Evolutionary conservation across 2,113 vertebrate species (phyloP).

Genomic region (Papio anubis): DNA sequence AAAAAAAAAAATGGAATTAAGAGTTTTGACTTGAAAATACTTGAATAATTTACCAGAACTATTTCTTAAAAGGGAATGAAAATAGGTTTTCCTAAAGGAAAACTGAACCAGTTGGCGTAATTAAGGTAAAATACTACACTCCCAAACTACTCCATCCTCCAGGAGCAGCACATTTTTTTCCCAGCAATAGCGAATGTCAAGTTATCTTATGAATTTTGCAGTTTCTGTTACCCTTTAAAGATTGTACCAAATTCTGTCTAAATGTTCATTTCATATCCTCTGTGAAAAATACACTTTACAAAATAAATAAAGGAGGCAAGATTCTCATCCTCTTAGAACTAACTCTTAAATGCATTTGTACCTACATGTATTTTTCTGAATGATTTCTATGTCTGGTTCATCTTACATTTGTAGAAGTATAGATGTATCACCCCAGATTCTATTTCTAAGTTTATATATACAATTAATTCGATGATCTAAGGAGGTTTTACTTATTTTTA

Average conservation of each 20-base stretch:
- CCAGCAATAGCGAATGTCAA: not conserved
- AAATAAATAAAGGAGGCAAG: slow-evolving; percentile 38
- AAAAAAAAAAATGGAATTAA: slow-evolving; percentile 34
- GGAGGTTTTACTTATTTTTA: not conserved
- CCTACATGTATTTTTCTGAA: slow-evolving; percentile 4
- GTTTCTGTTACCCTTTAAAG: not conserved
- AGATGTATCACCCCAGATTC: not conserved
- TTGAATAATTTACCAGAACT: slow-evolving; percentile 50
- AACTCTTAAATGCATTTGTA: not conserved
- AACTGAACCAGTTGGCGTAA: not conserved
- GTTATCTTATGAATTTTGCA: not conserved
- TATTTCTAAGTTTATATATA: not conserved
- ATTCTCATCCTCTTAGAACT: slow-evolving; percentile 31
- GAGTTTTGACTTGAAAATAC: slow-evolving; percentile 40
- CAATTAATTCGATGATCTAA: not conserved
- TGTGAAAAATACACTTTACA: slow-evolving; percentile 43
- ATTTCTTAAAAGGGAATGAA: not conserved
- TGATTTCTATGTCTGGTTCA: not conserved
- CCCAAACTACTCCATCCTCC: not conserved
- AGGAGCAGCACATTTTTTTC: not conserved
- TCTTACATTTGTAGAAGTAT: not conserved
- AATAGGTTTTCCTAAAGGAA: not conserved
- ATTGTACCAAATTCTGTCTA: not conserved
- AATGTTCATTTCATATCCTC: slow-evolving; percentile 19
- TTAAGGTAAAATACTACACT: not conserved